Evolutionary conservation across 1,140 invertebrate genomes (phyloP).

Genomic region (Drosophila nigrodunni): DNA sequence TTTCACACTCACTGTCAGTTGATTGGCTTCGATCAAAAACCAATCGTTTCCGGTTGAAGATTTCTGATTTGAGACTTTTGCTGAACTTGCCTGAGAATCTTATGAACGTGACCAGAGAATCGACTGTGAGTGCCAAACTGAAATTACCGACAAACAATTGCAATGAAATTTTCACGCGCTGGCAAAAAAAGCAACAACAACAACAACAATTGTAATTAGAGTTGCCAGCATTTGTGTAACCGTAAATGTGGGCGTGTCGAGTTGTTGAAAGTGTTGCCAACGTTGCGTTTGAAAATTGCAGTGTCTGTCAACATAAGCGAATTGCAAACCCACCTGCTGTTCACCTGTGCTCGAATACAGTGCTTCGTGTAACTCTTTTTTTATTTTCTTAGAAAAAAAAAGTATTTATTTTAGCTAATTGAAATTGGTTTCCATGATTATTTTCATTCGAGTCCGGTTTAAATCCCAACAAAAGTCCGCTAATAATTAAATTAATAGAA

Average conservation of each 20-base stretch:
- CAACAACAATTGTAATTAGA: slow-evolving; percentile 44
- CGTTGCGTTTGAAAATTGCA: slow-evolving; percentile 46
- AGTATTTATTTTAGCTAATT: slow-evolving; percentile 44
- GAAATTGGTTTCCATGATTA: slow-evolving; percentile 61
- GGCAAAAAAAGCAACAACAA: slow-evolving; percentile 38
- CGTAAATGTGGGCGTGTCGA: slow-evolving; percentile 58
- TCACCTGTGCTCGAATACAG: background rate
- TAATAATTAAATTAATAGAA: slow-evolving; percentile 35
- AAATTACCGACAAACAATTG: slow-evolving; percentile 60
- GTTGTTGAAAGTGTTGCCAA: slow-evolving; percentile 25
- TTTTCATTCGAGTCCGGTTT: slow-evolving; percentile 38
- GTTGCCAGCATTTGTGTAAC: slow-evolving; percentile 30
- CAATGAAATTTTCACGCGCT: slow-evolving; percentile 65
- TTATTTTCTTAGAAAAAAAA: background rate
- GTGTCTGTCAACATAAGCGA: slow-evolving; percentile 55
- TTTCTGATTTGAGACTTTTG: background rate
- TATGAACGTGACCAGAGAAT: slow-evolving; percentile 57
- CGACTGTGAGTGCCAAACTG: slow-evolving; percentile 5
- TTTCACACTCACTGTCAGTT: slow-evolving; percentile 44
- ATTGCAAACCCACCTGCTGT: slow-evolving; percentile 25
- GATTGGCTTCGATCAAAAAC: slow-evolving; percentile 15
- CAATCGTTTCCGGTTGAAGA: slow-evolving; percentile 57
- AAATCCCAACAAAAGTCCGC: background rate
- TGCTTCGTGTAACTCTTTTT: background rate
- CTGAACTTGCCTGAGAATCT: slow-evolving; percentile 47